phyloP scores from a whole-genome alignment of 2,797 vertebrate species.

The Melanotaenia maccullochi region DNA sequence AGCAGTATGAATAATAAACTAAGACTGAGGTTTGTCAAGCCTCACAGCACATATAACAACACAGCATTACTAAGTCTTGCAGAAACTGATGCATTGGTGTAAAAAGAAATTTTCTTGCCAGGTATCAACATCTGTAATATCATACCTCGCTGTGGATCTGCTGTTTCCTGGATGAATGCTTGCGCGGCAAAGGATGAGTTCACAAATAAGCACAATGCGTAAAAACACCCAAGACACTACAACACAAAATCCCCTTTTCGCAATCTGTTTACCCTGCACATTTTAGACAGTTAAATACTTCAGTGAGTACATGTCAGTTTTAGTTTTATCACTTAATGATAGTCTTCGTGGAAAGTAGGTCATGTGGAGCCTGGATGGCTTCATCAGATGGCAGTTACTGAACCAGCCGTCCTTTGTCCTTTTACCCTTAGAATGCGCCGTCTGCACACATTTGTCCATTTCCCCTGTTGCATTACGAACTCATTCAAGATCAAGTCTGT shows the following conservation, averaged over 20 bases:
- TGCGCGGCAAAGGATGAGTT: conserved; percentile 28
- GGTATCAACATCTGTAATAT: conserved; percentile 32
- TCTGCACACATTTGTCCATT: background rate
- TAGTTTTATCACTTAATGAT: conserved; percentile 51
- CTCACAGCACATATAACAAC: background rate
- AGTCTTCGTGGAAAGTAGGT: conserved; percentile 67
- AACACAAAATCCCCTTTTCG: background rate
- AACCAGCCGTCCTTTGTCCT: conserved; percentile 49
- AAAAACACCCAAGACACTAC: background rate
- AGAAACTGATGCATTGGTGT: conserved; percentile 14
- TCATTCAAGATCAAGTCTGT: background rate
- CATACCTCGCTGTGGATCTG: conserved; percentile 16
- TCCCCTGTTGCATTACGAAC: background rate
- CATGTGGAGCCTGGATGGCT: conserved; percentile 60
- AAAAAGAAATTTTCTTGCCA: conserved; percentile 30
- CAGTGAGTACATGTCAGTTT: conserved; percentile 42
- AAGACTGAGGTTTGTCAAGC: conserved; percentile 13
- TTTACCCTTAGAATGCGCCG: conserved; percentile 15
- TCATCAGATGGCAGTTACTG: conserved; percentile 61
- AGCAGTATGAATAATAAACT: background rate
- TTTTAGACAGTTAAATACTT: conserved; percentile 46
- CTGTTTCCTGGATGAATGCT: conserved; percentile 25
- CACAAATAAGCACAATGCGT: conserved; percentile 10
- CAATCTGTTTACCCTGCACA: conserved; percentile 39
- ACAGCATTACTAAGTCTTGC: conserved; percentile 5